Evolutionary conservation across 2,113 vertebrate genomes (phyloP).

Genomic region (Phylloscopus whistleri): DNA sequence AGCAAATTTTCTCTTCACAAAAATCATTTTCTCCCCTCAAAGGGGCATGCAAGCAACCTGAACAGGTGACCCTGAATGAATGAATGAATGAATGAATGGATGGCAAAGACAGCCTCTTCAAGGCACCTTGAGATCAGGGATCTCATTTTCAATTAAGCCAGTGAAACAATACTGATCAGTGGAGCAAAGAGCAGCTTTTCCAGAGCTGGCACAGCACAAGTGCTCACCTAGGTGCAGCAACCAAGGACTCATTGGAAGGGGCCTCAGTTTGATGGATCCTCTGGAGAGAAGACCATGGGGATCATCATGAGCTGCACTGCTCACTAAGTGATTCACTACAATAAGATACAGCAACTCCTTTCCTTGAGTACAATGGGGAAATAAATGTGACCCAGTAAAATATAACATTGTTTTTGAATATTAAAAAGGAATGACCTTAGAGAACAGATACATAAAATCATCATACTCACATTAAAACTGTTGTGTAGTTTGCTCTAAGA

Average conservation of each 20-base stretch:
- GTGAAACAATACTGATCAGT: neutral
- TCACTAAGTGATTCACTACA: neutral
- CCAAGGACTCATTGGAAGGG: neutral
- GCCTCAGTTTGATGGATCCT: neutral
- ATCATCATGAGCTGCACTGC: neutral
- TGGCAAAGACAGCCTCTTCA: neutral
- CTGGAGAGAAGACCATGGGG: neutral
- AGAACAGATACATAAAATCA: neutral
- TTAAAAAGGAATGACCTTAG: neutral
- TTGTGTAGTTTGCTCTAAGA: neutral
- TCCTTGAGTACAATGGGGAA: neutral
- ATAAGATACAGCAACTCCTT: neutral
- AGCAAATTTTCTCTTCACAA: neutral
- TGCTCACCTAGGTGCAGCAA: neutral
- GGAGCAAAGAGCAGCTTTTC: neutral
- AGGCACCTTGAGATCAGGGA: neutral
- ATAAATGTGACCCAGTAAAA: constrained; percentile 38
- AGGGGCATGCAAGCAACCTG: neutral
- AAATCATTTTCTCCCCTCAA: neutral
- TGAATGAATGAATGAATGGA: neutral
- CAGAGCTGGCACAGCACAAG: neutral
- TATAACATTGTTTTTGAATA: neutral
- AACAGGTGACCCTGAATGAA: neutral
- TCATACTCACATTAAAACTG: neutral
- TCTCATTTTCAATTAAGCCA: neutral